Conservation (phyloP, 2,888 invertebrate genomes). For the Mesoligia furuncula region DNA sequence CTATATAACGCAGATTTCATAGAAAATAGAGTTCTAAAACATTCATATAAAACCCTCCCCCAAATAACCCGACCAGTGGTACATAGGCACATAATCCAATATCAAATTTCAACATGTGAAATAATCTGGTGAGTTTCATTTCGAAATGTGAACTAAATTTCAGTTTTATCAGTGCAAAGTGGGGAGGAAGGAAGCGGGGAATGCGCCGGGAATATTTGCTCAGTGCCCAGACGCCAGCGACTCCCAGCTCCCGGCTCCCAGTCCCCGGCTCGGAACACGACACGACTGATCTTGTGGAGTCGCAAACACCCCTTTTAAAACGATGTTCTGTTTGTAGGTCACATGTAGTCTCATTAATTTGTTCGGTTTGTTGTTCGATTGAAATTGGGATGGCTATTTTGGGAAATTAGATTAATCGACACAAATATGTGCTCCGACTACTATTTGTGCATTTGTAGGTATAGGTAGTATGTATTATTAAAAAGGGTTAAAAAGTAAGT, state of each 20-base stretch:
- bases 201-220: constrained; percentile 70
- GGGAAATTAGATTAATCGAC: constrained; percentile 27
- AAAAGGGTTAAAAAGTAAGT: not conserved
- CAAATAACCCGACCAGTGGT: constrained; percentile 15
- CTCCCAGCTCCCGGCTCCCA: constrained; percentile 27
- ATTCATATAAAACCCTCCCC: constrained; percentile 10
- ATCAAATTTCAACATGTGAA: constrained; percentile 48
- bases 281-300: constrained; percentile 47
- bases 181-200: constrained; percentile 72
- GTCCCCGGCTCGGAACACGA: constrained; percentile 37
- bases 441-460: not conserved
- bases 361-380: constrained; percentile 28
- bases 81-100: constrained; percentile 32
- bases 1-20: not conserved
- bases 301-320: constrained; percentile 51
- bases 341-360: constrained; percentile 58
- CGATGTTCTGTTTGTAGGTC: constrained; percentile 57
- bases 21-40: constrained; percentile 25
- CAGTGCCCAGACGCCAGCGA: constrained; percentile 58
- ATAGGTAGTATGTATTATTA: not conserved
- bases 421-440: constrained; percentile 3
- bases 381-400: constrained; percentile 27
- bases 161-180: constrained; percentile 73
- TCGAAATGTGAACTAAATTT: constrained; percentile 65
- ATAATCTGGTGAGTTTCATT: constrained; percentile 55